Conservation (phyloP, 2,113 vertebrate genomes). For the Argyrosomus japonicus region DNA sequence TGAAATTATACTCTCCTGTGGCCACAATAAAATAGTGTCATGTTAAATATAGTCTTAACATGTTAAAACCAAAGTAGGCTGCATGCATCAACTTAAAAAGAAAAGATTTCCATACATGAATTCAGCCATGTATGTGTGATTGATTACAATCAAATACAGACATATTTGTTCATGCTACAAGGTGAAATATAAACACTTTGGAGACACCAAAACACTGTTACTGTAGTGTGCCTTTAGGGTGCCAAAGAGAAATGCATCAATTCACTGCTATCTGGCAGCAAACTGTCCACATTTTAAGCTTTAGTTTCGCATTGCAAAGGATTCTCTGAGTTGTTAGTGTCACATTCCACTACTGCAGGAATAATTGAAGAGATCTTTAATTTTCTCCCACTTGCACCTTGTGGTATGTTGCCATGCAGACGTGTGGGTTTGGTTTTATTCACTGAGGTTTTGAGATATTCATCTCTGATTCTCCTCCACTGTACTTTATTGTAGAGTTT, state of each 20-base stretch:
- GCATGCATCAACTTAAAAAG: conserved; percentile 11
- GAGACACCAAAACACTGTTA: background rate
- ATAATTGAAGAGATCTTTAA: too few relatives aligned
- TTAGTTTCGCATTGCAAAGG: background rate
- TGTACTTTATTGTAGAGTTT: background rate
- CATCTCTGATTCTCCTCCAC: background rate
- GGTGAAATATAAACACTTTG: background rate
- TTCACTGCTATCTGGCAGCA: background rate
- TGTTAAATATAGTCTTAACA: conserved; percentile 37
- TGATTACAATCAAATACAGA: background rate
- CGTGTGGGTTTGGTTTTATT: background rate
- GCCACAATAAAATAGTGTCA: conserved; percentile 22
- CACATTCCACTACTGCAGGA: too few relatives aligned
- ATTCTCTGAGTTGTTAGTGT: background rate
- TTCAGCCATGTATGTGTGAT: background rate
- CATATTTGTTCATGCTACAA: conserved; percentile 2
- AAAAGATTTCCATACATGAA: background rate
- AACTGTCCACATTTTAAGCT: background rate
- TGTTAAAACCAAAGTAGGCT: conserved; percentile 8
- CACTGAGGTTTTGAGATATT: background rate
- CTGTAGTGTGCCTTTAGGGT: background rate
- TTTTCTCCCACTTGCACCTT: background rate
- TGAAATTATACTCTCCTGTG: conserved; percentile 39
- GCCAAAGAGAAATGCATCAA: background rate
- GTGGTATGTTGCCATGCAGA: background rate